Base-by-base conservation (phyloP, 2,888 invertebrate species). In the Archips xylosteana region DNA sequence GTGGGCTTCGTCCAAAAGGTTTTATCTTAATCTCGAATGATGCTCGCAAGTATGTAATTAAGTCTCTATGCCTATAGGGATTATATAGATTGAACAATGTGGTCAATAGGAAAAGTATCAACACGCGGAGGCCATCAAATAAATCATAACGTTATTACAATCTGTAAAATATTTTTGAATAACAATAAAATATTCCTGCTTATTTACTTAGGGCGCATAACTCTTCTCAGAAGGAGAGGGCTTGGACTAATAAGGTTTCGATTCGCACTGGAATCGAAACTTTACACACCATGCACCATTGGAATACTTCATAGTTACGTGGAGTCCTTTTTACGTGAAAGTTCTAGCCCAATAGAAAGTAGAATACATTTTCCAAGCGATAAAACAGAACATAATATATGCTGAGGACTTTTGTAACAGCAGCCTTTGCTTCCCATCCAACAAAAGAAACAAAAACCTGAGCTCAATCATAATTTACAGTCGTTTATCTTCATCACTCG, bases 401-500 rank as follows among this genome's bases (percentile, higher is more conserved):
- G 57, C 32, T 57, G 3, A 32, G 57, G 32, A 47, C 34, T 60
- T 47, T 63, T 63, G 63, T 36, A 57, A 63, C 39, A 51, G 34
- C 10, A 15, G 47, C 47, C 61, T 63, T 68, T 72, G 54, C 36
- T 13, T 39, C 15, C 42, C 54, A 57, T 47, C 15, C 6, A 57
- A 36, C 23, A 49, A 78, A 70, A 75, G 62, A 65, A 77, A 80
- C 76, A 81, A 84, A 80, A 75, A 75, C 71, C 70, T 65, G 42
- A 79, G 71, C 71, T 72, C 51, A 75, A 78, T 79, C 76, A 80
- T 82, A 78, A 81, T 80, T 83, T 76, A 79, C 76, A 77, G 79
- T 80, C 81, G 76, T 78, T 70, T 76, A 74, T 74, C 75, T 76
- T 76, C 77, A 76, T 77, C 75, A 75, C 68, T 68, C 75, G 49